Base-by-base conservation (phyloP, 1,140 invertebrate genomes). In the Dreissena polymorpha region DNA sequence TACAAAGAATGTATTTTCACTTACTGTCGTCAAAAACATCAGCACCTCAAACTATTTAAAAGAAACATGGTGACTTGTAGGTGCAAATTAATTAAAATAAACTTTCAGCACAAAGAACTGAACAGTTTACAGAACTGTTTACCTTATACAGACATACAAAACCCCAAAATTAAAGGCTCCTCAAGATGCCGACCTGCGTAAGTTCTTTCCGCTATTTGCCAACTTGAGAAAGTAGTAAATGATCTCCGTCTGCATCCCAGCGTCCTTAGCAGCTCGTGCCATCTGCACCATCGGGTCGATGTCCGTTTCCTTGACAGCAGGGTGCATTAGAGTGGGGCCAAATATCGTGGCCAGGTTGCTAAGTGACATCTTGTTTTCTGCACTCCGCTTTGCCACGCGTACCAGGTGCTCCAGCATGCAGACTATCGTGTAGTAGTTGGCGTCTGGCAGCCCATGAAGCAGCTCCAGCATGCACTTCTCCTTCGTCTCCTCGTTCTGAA, bases 191-290 rank as follows among this genome's bases (percentile, higher is more conserved):
- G 89, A 91, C 68, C 86, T 85, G n/a, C 90, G 76, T 27, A 91
- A 83, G 76, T 85, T 91, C 53, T 74, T 81, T 10, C 90, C 88
- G 49, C 77, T 82, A 64, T 78, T 71, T 39, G 86, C 89, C 14
- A 94, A 92, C 88, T 96, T 96, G 86, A 98, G 93, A 89, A 98
- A 97, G 92, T 96, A 97, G 92, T 97, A 97, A 14, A 99, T 94
- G 89, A 98, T 98, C 71, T 96, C 97, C 18, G 97, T 97, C 94
- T 98, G 97, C 18, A 97, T 96, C 96, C 98, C 98, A 5, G 97
- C 97, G 92, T 98, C 97, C 10, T 98, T 97, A 0, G 97, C 98
- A 65, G 97, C 97, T 14, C 96, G 96, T 3, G 97, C 97, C 84
- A 98, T 93, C 23, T 96, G 95, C 91, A 97, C 96, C 70, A 94